A percentile compares a stretch with the other conserved stretches of the same genome.
Conservation (phyloP, 2,113 vertebrate species). For the Loxodonta africana region DNA sequence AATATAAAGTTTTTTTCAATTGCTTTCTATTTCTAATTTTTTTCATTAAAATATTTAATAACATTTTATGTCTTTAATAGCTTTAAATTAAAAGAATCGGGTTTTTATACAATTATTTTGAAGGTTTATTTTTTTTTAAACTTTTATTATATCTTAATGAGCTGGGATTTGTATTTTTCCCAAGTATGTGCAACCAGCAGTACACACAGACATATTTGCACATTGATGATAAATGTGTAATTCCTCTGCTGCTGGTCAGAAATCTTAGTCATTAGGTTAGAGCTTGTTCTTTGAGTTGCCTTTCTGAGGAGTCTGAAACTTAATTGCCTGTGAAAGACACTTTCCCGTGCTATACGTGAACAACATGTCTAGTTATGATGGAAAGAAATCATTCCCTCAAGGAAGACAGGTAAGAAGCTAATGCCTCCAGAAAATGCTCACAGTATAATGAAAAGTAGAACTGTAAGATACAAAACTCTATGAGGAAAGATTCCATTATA, state of each 20-base stretch:
- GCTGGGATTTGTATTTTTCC: not conserved
- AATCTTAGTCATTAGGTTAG: not conserved
- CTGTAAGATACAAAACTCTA: not conserved
- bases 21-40: constrained; percentile 41
- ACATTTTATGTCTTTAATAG: not conserved
- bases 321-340: not conserved
- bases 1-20: not conserved
- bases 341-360: not conserved
- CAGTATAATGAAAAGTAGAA: not conserved
- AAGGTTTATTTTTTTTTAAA: not conserved
- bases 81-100: not conserved
- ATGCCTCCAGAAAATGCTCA: not conserved
- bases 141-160: not conserved
- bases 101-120: not conserved
- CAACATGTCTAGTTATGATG: not conserved
- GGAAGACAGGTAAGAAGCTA: not conserved
- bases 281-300: not conserved
- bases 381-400: not conserved
- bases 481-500: not conserved
- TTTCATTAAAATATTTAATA: constrained; percentile 43
- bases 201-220: not conserved
- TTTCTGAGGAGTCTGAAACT: not conserved
- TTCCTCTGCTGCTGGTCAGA: not conserved
- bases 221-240: not conserved
- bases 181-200: not conserved